A percentile compares a stretch with the other conserved stretches of the same genome.
Evolutionary conservation across 1,140 invertebrate species (phyloP).

Genomic region (Neodiprion virginianus): DNA sequence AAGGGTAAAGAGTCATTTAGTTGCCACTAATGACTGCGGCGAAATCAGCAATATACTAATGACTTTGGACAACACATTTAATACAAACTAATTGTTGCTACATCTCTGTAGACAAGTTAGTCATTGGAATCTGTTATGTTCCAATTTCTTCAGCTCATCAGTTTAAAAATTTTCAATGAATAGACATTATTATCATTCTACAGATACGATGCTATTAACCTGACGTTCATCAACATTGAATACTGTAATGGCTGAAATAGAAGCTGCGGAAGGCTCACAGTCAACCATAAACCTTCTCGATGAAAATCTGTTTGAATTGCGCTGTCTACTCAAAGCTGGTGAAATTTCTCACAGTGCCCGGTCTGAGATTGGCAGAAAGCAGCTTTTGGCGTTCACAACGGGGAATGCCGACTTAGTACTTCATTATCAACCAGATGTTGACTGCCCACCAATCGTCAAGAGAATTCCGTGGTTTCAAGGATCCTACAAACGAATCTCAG

Average conservation of each 20-base stretch:
- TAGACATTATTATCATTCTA: neutral
- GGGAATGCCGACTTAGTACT: constrained; percentile 51
- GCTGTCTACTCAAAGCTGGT: constrained; percentile 55
- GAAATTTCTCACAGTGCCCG: constrained; percentile 50
- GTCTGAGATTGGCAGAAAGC: constrained; percentile 46
- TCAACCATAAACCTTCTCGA: constrained; percentile 27
- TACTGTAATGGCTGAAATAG: neutral
- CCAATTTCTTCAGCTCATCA: neutral
- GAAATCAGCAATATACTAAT: no score
- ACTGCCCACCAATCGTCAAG: constrained; percentile 64
- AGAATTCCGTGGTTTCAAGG: constrained; percentile 73
- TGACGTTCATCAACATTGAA: neutral
- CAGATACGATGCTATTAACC: constrained; percentile 2
- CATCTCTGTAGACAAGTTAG: no score
- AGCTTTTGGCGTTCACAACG: constrained; percentile 54
- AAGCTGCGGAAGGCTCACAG: neutral
- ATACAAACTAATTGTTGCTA: no score
- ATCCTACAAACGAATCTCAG: constrained; percentile 66
- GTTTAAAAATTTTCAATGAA: neutral
- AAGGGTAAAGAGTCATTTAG: no score
- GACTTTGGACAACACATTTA: no score
- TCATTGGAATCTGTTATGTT: no score
- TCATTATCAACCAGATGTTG: constrained; percentile 49
- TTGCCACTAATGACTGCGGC: no score
- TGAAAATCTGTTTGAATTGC: constrained; percentile 53